These are phyloP conservation scores for Bradysia coprophila DNA, from an alignment of 1,140 invertebrate species.

Conservation along the genomic window DNA sequence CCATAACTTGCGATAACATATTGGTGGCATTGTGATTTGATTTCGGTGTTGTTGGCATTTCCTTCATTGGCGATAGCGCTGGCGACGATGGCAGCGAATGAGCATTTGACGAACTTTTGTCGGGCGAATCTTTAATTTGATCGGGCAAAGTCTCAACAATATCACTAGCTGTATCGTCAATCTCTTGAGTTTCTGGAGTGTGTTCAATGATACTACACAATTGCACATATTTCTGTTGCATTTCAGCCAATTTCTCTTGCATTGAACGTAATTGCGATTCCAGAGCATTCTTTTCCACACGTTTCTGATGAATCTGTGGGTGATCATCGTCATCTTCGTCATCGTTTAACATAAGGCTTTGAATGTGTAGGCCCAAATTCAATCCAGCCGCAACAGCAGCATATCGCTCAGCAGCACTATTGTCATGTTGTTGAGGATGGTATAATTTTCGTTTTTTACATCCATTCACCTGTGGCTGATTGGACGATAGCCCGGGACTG, in stretches of 20 bases:
- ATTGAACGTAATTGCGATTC: slow-evolving; percentile 69
- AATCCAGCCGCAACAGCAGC: slow-evolving; percentile 30
- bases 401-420: slow-evolving; percentile 44
- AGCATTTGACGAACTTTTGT: slow-evolving; percentile 10
- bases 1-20: slow-evolving; percentile 46
- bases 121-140: slow-evolving; percentile 24
- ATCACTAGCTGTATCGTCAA: slow-evolving; percentile 51
- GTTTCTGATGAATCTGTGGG: slow-evolving; percentile 52
- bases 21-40: slow-evolving; percentile 27
- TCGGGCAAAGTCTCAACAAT: slow-evolving; percentile 36
- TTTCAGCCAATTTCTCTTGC: slow-evolving; percentile 74
- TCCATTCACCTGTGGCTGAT: slow-evolving; percentile 57
- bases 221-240: slow-evolving; percentile 80
- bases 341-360: slow-evolving; percentile 31
- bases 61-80: slow-evolving; percentile 27
- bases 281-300: slow-evolving; percentile 64
- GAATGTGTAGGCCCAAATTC: slow-evolving; percentile 25
- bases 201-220: slow-evolving; percentile 69
- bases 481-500: slow-evolving; percentile 44
- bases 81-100: slow-evolving; percentile 36
- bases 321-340: slow-evolving; percentile 58
- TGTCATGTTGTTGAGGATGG: slow-evolving; percentile 85
- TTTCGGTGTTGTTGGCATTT: slow-evolving; percentile 2
- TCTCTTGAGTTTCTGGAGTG: slow-evolving; percentile 45
- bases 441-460: slow-evolving; percentile 95